Evolutionary conservation across 1,140 invertebrate genomes (phyloP), one percentile per base, ranked within the genome.

Genomic region (Pinna nobilis): DNA sequence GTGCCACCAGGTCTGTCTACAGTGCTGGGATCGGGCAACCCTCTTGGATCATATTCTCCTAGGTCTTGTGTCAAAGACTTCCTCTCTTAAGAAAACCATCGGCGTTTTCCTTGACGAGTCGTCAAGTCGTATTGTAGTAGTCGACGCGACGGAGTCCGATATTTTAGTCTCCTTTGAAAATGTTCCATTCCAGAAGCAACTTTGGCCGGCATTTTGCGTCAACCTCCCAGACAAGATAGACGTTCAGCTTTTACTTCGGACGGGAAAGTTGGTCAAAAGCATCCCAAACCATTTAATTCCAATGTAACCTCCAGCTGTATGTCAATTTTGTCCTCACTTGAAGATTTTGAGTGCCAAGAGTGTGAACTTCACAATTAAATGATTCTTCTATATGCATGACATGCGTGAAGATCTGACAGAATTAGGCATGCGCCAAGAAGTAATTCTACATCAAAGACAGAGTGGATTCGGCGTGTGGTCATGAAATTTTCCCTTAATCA

Each of bases 201-300:
- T 63, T 9, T 63, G 59, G 59, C 59, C 59, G 7, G 59, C 59
- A 23, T 63, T 63, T 44, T 39, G 35, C 25, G 37, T 63, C 9
- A 18, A 63, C 0, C 35, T 25, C 28, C 28, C 59, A 18, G 39
- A 28, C 2, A 63, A 63, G 28, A n/a, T 63, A 30, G 39, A 32
- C 18, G 37, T 63, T 28, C 25, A 41, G n/a, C 37, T 63, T 18
- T 28, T 30, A 25, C 28, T 63, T 41, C 39, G 15, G 44, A 41
- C 59, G 18, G 59, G 59, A 37, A 32, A 44, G 39, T 15, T 41
- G 28, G 44, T 63, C 23, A 63, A 63, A 13, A 28, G 28, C 20
- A 44, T 63, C 2, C 59, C 59, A 11, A n/a, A n/a, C 37, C 55
- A 59, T 59, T 33, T 59, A 35, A 35, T 59, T n/a, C 55, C 55